Evolutionary conservation across 1,140 invertebrate species (phyloP).

Genomic region (Hypothenemus hampei): DNA sequence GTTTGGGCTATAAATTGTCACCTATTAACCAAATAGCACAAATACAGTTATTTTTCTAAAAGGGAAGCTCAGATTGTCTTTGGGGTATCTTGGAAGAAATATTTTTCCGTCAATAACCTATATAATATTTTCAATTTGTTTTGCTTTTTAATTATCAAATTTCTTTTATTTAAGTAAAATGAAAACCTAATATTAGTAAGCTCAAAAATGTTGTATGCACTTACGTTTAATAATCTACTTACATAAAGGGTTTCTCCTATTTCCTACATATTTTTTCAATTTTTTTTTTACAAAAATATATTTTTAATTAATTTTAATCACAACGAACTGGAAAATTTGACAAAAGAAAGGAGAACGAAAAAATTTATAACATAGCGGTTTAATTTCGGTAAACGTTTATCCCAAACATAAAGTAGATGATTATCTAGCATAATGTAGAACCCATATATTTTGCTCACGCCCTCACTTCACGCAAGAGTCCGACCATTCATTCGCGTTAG

Average conservation of each 20-base stretch:
- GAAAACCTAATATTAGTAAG: too few relatives aligned
- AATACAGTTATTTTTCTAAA: conserved; percentile 30
- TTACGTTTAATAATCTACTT: conserved; percentile 1
- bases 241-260: not conserved
- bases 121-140: not conserved
- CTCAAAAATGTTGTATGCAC: too few relatives aligned
- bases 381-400: conserved; percentile 28
- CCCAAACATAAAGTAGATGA: conserved; percentile 29
- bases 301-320: not conserved
- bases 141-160: not conserved
- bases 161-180: not conserved
- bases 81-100: not conserved
- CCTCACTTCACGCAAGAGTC: conserved; percentile 23
- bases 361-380: not conserved
- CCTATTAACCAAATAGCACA: conserved; percentile 31
- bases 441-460: conserved; percentile 28
- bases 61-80: not conserved
- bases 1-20: conserved; percentile 29
- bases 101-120: not conserved
- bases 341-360: not conserved
- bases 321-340: not conserved
- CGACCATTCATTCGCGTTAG: conserved; percentile 15
- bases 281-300: not conserved
- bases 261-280: not conserved
- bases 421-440: conserved; percentile 26